Percentiles rank a stretch among this genome's conserved stretches.
Conservation (phyloP, 64 coral and sea anemone genomes). For the Pocillopora verrucosa region DNA sequence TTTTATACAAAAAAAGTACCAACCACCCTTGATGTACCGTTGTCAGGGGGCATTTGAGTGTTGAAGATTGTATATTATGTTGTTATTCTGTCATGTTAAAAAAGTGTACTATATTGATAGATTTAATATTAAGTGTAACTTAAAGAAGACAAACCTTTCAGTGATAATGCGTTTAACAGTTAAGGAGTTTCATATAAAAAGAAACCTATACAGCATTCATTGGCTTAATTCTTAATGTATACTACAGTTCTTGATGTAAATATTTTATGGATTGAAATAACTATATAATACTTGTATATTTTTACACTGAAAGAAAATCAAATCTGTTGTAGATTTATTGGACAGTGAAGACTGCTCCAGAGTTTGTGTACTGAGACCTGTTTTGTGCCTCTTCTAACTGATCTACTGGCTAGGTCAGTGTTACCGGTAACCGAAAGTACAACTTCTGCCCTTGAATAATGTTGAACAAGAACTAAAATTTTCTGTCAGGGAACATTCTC, state of each 20-base stretch:
- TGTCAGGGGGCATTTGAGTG: background rate
- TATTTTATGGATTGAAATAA: slow-evolving; percentile 53
- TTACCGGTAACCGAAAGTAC: background rate
- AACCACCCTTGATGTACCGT: too few species aligned
- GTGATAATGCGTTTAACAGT: slow-evolving; percentile 7
- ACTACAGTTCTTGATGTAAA: slow-evolving; percentile 36
- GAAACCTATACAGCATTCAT: slow-evolving; percentile 22
- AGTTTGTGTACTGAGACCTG: slow-evolving; percentile 30
- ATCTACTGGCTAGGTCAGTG: slow-evolving; percentile 28
- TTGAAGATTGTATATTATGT: slow-evolving; percentile 27
- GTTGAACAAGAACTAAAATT: background rate
- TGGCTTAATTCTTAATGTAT: slow-evolving; percentile 53
- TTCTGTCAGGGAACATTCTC: slow-evolving; percentile 19
- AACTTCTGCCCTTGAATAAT: background rate
- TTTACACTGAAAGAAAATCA: slow-evolving; percentile 45
- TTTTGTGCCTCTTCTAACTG: background rate
- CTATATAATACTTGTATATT: slow-evolving; percentile 60
- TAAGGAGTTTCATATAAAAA: slow-evolving; percentile 49
- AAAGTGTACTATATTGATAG: slow-evolving; percentile 37
- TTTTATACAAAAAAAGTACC: background rate
- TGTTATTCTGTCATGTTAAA: slow-evolving; percentile 11
- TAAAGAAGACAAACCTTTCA: slow-evolving; percentile 12
- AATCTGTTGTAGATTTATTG: slow-evolving; percentile 46
- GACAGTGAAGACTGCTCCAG: background rate
- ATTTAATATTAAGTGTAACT: slow-evolving; percentile 41